Conservation (phyloP, 1,140 invertebrate genomes). For the Macrocentrus cingulum region DNA sequence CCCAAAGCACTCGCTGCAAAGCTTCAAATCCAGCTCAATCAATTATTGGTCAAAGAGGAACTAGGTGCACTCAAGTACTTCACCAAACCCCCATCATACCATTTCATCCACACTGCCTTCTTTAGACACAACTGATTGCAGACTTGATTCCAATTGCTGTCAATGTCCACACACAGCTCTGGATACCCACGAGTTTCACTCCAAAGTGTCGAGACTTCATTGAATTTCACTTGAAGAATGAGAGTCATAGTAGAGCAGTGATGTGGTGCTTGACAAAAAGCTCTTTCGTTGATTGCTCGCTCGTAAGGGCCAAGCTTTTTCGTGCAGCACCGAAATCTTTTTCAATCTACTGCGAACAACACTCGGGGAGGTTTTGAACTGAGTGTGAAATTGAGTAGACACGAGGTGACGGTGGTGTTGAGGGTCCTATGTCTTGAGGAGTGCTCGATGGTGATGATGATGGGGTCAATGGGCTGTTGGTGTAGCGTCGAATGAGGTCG, state of each 20-base stretch:
- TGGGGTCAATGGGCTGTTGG: slow-evolving; percentile 13
- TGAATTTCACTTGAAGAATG: slow-evolving; percentile 28
- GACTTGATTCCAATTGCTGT: too few relatives aligned
- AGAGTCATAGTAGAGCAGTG: too few relatives aligned
- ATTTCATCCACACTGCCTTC: too few relatives aligned
- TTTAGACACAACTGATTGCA: neutral
- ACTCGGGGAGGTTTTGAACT: slow-evolving; percentile 34
- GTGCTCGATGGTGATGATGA: slow-evolving; percentile 37
- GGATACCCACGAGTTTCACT: slow-evolving; percentile 27
- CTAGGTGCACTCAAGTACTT: slow-evolving; percentile 9
- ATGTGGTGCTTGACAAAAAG: too few relatives aligned
- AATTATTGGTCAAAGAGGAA: slow-evolving; percentile 21
- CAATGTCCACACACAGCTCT: slow-evolving; percentile 17
- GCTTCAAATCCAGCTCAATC: slow-evolving; percentile 7
- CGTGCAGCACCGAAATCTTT: neutral
- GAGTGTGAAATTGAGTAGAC: slow-evolving; percentile 53
- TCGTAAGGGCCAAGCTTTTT: too few relatives aligned
- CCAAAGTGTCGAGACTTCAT: slow-evolving; percentile 24
- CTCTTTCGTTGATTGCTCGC: too few relatives aligned
- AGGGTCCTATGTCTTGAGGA: slow-evolving; percentile 32
- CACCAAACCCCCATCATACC: slow-evolving; percentile 5
- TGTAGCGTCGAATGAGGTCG: slow-evolving; percentile 52
- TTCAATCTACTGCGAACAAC: slow-evolving; percentile 39
- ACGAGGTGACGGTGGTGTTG: slow-evolving; percentile 36
- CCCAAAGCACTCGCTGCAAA: slow-evolving; percentile 5